Base-by-base conservation (phyloP, 2,888 invertebrate genomes). In the Chydorus sphaericus region DNA sequence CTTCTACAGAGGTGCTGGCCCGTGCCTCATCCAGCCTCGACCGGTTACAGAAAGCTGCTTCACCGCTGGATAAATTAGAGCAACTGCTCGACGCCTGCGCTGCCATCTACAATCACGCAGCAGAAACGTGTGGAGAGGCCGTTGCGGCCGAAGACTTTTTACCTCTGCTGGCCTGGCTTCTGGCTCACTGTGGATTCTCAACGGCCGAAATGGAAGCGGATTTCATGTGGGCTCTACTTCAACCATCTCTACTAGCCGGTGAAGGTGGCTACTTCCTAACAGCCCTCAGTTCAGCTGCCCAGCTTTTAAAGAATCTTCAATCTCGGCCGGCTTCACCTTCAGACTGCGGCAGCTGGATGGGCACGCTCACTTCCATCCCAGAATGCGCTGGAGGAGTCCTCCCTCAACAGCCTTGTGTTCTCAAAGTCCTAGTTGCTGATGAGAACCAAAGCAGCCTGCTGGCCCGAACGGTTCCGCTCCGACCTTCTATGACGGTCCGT, bases 191-290 rank as follows among this genome's bases (percentile, higher is more conserved):
- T 62, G 85, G 87, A 33, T 81, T 92, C 64, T 84, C 93, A 7
- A 85, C 89, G 30, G 93, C 91, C 1, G 94, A 96, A 72, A 80
- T 94, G 57, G 94, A 96, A 69, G 91, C 92, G 0, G 92, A 93
- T 67, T 87, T 92, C 68, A 96, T 96, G 91, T 92, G 92, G 76
- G 92, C 75, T 26, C 75, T 97, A 37, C 74, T 96, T 33, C 94
- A 94, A 58, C 89, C 90, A 1, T 89, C 91, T 1, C 71, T 94
- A 54, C 75, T 92, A 51, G 86, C 86, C 0, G 93, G 93, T 3
- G 93, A 94, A 68, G 92, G 91, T 1, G 91, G 91, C 4, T 96
- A 94, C 71, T 94, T 94, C 69, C 77, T 96, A 58, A 92, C 94
- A 1, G 88, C 92, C 0, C 75, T 96, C 54, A 91, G 91, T 67